phyloP scores from a whole-genome alignment of 2,113 vertebrate genomes.

The Pundamilia nyererei region DNA sequence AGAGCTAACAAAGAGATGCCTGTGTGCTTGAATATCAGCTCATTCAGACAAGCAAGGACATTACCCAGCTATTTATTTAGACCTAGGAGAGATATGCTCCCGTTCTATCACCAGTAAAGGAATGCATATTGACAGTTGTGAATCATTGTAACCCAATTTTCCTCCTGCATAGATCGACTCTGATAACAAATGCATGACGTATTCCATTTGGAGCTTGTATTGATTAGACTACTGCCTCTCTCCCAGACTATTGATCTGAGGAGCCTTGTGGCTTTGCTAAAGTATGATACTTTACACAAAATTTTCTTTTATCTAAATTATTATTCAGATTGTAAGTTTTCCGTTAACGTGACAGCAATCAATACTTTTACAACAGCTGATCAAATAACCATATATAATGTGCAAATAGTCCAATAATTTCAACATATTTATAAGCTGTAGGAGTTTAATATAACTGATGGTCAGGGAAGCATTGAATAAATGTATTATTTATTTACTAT shows the following conservation, averaged over 20 bases:
- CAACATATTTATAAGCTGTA: background rate
- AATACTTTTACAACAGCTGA: background rate
- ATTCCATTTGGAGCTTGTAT: slow-evolving; percentile 18
- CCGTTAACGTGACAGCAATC: background rate
- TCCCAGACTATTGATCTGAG: background rate
- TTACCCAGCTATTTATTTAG: background rate
- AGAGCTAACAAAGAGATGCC: background rate
- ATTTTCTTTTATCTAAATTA: background rate
- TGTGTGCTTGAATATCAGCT: background rate
- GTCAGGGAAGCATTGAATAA: background rate
- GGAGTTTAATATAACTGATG: background rate
- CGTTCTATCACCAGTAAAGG: background rate
- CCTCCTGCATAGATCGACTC: background rate
- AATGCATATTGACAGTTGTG: background rate
- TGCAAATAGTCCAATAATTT: background rate
- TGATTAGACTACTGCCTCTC: slow-evolving; percentile 2
- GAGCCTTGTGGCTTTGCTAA: background rate
- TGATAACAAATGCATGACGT: slow-evolving; percentile 22
- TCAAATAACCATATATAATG: background rate
- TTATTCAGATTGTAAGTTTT: background rate
- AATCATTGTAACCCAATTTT: slow-evolving; percentile 32
- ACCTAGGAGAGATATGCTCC: background rate
- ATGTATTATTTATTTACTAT: background rate
- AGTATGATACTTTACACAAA: background rate
- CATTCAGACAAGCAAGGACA: background rate